Conservation (phyloP, 2,888 invertebrate species). For the Tenthredo notha region DNA sequence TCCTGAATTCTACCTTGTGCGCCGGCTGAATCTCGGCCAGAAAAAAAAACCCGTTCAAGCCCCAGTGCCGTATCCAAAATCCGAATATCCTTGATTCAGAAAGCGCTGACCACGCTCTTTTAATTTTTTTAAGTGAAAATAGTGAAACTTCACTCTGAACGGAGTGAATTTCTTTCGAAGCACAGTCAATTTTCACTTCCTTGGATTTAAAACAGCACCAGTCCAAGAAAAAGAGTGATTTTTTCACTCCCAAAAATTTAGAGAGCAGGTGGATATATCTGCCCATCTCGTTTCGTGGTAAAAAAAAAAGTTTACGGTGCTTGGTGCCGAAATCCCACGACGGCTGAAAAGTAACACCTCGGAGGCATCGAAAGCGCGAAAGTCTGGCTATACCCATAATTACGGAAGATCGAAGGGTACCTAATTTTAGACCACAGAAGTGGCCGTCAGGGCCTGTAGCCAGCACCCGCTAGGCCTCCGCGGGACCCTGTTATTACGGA, state of each 20-base stretch:
- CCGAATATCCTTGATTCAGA: background rate
- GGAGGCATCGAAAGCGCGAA: constrained; percentile 34
- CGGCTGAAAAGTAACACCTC: constrained; percentile 45
- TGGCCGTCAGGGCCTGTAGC: background rate
- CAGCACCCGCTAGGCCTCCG: constrained; percentile 26
- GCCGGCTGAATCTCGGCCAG: background rate
- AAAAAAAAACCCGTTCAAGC: background rate
- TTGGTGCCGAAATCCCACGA: constrained; percentile 19
- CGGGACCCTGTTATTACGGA: constrained; percentile 43
- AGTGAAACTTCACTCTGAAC: too few relatives aligned
- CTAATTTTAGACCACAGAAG: constrained; percentile 27
- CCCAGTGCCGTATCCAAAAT: background rate
- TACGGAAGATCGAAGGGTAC: constrained; percentile 38
- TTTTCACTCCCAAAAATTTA: too few relatives aligned
- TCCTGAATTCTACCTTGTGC: background rate
- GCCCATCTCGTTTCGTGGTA: background rate
- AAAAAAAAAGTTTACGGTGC: constrained; percentile 9
- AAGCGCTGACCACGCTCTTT: background rate
- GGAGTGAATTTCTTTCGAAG: too few relatives aligned
- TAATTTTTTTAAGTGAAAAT: too few relatives aligned
- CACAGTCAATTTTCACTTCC: too few relatives aligned
- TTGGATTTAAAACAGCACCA: too few relatives aligned
- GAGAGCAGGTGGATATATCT: background rate
- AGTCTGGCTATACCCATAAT: constrained; percentile 40
- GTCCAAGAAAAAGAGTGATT: too few relatives aligned